Evolutionary conservation across 2,113 vertebrate species (phyloP), one percentile per base, ranked within the genome.

Genomic region (Bagarius yarrelli): DNA sequence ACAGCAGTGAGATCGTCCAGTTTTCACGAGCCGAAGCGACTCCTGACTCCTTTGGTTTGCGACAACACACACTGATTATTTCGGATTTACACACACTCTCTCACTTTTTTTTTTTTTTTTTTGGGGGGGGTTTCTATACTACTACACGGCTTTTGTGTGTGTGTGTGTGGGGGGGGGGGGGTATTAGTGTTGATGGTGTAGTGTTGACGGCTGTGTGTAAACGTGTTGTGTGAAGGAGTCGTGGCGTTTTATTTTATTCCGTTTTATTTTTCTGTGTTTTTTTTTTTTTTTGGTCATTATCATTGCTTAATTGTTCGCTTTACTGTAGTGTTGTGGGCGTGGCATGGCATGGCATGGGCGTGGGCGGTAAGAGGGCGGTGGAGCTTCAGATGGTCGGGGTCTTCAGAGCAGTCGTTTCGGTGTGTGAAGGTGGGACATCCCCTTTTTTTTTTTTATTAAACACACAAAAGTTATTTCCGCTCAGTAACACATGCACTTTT

Each of bases 151-250:
- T 63, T 81, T 79, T n/a, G 83, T 61, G 27, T 86, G 79, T 79
- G 85, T 88, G 89, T 91, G 87, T 87, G 25, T n/a, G 2, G 52
- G 52, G 52, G 52, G 52, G 52, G 52, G 87, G 91, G 90, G 89
- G 88, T 78, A 85, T 90, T 89, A 88, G 91, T 91, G 91, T 89
- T 76, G 88, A 90, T 87, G 85, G 88, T 92, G 88, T 89, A 88
- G 88, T 86, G 84, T 88, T 90, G 30, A 82, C 89, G 81, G 88
- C 81, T 82, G 87, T n/a, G n/a, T n/a, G n/a, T n/a, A n/a, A n/a
- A n/a, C n/a, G n/a, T n/a, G n/a, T n/a, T n/a, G n/a, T n/a, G n/a
- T n/a, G n/a, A n/a, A n/a, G n/a, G n/a, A n/a, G n/a, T n/a, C n/a
- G n/a, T n/a, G n/a, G n/a, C n/a, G n/a, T n/a, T n/a, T n/a, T n/a